Evolutionary conservation across 2,797 vertebrate species (phyloP).

Genomic region (Buphagus erythrorhynchus): DNA sequence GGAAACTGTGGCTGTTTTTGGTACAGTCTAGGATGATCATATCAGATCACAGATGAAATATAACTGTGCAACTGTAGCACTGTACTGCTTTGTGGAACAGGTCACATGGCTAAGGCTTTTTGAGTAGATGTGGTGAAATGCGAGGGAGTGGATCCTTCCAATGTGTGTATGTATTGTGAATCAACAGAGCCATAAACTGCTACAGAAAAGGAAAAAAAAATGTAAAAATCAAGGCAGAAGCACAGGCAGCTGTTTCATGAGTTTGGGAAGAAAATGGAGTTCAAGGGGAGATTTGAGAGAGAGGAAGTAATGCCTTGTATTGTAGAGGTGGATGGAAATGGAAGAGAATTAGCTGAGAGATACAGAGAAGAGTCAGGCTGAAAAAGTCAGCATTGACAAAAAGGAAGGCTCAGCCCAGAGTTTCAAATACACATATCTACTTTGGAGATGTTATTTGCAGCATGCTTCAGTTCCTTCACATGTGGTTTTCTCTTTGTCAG

Average conservation of each 20-base stretch:
- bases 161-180: background rate
- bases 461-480: background rate
- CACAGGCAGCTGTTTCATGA: background rate
- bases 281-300: background rate
- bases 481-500: background rate
- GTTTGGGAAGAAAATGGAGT: background rate
- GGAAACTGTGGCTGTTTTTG: background rate
- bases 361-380: background rate
- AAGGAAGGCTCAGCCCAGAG: background rate
- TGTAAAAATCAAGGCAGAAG: background rate
- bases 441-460: background rate
- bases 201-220: background rate
- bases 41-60: background rate
- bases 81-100: background rate
- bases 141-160: background rate
- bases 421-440: background rate
- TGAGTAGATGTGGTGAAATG: background rate
- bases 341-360: background rate
- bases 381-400: background rate
- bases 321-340: background rate
- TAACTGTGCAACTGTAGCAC: background rate
- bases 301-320: rapidly evolving
- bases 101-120: background rate
- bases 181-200: background rate
- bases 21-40: background rate